Conservation (phyloP, 2,797 vertebrate genomes). For the Chromobotia macracanthus region DNA sequence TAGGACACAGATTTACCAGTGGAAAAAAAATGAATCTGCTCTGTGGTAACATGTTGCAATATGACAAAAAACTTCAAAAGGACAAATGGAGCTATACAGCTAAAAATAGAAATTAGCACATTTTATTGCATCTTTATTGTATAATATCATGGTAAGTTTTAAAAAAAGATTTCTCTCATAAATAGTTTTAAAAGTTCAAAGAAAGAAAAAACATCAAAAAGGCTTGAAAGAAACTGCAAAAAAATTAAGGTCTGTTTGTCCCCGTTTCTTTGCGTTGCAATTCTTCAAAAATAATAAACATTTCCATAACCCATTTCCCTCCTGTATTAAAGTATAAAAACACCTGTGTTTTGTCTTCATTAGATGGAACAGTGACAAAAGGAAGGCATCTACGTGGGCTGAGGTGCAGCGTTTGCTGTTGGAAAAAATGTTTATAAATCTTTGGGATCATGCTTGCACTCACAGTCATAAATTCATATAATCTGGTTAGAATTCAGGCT, state of each 20-base stretch:
- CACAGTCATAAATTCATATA: background rate
- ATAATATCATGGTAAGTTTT: conserved; percentile 7
- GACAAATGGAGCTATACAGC: background rate
- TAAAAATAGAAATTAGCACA: background rate
- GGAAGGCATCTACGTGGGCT: conserved; percentile 64
- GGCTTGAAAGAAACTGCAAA: background rate
- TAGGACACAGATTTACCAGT: background rate
- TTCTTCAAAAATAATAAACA: conserved; percentile 23
- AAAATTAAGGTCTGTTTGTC: background rate
- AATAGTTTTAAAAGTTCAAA: conserved; percentile 3
- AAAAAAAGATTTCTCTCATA: conserved; percentile 1
- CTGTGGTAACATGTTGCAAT: background rate
- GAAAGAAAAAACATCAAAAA: background rate
- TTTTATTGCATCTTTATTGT: conserved; percentile 8
- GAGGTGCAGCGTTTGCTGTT: conserved; percentile 64
- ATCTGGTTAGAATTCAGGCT: background rate
- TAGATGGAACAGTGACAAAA: conserved; percentile 10
- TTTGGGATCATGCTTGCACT: background rate
- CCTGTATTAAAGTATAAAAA: conserved; percentile 2
- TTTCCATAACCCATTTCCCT: conserved; percentile 6
- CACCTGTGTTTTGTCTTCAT: conserved; percentile 13
- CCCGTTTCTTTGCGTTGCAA: background rate
- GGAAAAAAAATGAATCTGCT: background rate
- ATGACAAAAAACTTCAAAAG: background rate
- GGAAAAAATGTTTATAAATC: conserved; percentile 42